Evolutionary conservation across 2,797 vertebrate species (phyloP).

Genomic region (Peromyscus nudipes): DNA sequence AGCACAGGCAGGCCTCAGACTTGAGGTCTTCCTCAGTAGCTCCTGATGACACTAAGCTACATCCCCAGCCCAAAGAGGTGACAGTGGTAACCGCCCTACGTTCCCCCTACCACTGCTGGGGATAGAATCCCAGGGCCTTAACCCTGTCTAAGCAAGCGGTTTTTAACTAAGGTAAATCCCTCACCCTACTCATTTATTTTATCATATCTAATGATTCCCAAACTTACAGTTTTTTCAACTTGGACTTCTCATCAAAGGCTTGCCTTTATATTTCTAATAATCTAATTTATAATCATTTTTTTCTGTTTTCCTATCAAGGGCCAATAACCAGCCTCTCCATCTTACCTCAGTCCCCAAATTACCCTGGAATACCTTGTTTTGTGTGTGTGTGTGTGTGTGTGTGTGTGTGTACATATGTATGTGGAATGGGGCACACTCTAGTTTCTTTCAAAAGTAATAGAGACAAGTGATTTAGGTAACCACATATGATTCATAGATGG

Average conservation of each 20-base stretch:
- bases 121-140: not conserved
- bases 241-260: not conserved
- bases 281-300: not conserved
- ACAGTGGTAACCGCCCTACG: not conserved
- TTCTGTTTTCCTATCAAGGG: not conserved
- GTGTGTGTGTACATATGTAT: not conserved
- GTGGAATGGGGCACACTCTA: not conserved
- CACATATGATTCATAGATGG: conserved; percentile 10
- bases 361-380: not conserved
- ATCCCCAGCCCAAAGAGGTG: not conserved
- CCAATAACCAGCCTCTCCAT: not conserved
- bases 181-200: not conserved
- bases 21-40: not conserved
- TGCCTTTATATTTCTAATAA: not conserved
- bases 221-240: conserved; percentile 25
- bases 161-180: not conserved
- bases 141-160: not conserved
- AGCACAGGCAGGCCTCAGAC: not conserved
- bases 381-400: too few species aligned
- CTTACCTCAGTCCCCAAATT: not conserved
- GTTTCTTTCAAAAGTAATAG: conserved; percentile 29
- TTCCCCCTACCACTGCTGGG: not conserved
- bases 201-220: conserved; percentile 16
- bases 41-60: not conserved
- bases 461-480: conserved; percentile 34